Conservation (phyloP, 2,797 vertebrate species). For the Catharus ustulatus region DNA sequence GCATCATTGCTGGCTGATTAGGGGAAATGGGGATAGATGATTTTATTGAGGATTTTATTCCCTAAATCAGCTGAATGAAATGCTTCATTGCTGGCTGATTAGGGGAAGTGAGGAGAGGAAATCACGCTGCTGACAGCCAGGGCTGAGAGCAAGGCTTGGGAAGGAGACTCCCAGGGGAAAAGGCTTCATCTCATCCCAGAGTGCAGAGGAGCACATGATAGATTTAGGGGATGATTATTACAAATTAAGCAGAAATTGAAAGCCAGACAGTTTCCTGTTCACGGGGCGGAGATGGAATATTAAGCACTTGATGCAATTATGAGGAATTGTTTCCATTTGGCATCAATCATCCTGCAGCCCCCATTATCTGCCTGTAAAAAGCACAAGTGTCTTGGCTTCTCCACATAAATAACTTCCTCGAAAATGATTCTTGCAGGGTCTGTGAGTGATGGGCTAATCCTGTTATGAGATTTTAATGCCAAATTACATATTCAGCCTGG, state of each 20-base stretch:
- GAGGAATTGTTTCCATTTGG: slow-evolving; percentile 60
- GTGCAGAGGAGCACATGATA: neutral
- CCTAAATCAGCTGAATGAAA: neutral
- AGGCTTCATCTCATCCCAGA: neutral
- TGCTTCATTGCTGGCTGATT: neutral
- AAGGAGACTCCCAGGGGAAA: neutral
- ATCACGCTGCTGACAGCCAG: neutral
- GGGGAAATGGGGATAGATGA: accelerated
- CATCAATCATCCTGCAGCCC: slow-evolving; percentile 26
- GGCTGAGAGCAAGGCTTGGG: neutral
- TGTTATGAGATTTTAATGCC: slow-evolving; percentile 48
- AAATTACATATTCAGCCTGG: slow-evolving; percentile 39
- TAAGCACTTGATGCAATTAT: slow-evolving; percentile 32
- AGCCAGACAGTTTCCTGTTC: slow-evolving; percentile 43
- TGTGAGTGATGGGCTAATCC: slow-evolving; percentile 44
- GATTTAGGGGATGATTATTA: slow-evolving; percentile 34
- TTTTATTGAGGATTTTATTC: accelerated
- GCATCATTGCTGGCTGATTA: neutral
- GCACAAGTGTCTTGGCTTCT: neutral
- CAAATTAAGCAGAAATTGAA: slow-evolving; percentile 48
- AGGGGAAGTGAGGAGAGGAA: neutral
- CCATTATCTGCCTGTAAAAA: slow-evolving; percentile 9
- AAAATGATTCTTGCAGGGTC: neutral
- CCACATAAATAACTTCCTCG: slow-evolving; percentile 33
- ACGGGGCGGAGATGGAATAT: slow-evolving; percentile 10